These are phyloP conservation scores for Platycheirus albimanus DNA, from an alignment of 2,888 invertebrate species.

Conservation along the genomic window DNA sequence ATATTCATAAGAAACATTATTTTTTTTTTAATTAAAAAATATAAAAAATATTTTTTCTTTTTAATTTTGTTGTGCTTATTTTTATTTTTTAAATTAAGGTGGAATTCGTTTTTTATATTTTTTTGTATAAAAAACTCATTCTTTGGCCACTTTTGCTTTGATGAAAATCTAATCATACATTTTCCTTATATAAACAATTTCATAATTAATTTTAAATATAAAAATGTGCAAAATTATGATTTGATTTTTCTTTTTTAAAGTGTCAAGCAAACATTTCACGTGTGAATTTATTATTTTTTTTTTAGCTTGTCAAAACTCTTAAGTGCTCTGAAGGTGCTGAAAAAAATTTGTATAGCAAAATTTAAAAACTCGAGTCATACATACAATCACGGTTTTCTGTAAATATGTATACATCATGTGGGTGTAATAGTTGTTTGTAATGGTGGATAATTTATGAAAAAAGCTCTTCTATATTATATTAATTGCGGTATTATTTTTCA, in stretches of 20 bases:
- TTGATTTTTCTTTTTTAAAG: too few relatives aligned
- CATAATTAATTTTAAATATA: slow-evolving; percentile 65
- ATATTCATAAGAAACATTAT: slow-evolving; percentile 70
- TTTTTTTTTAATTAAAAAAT: slow-evolving; percentile 61
- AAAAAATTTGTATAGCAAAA: slow-evolving; percentile 32
- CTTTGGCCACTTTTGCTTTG: slow-evolving; percentile 67
- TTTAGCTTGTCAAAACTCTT: not conserved
- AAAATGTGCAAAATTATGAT: slow-evolving; percentile 33
- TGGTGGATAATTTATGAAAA: slow-evolving; percentile 37
- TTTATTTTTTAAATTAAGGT: slow-evolving; percentile 68
- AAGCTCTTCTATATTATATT: slow-evolving; percentile 12
- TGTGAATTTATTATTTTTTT: slow-evolving; percentile 8
- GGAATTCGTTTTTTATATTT: slow-evolving; percentile 74
- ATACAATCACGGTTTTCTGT: slow-evolving; percentile 54
- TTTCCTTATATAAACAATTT: not conserved
- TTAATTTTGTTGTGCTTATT: slow-evolving; percentile 54
- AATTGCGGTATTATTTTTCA: slow-evolving; percentile 21
- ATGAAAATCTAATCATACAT: slow-evolving; percentile 40
- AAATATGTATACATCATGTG: slow-evolving; percentile 35
- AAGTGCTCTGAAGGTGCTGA: slow-evolving; percentile 22
- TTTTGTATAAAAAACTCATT: slow-evolving; percentile 61
- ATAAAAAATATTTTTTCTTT: slow-evolving; percentile 59
- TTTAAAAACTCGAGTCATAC: slow-evolving; percentile 27
- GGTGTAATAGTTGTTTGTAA: slow-evolving; percentile 11
- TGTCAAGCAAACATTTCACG: slow-evolving; percentile 44